Conservation (phyloP, 2,888 invertebrate genomes). For the Erynnis tages region DNA sequence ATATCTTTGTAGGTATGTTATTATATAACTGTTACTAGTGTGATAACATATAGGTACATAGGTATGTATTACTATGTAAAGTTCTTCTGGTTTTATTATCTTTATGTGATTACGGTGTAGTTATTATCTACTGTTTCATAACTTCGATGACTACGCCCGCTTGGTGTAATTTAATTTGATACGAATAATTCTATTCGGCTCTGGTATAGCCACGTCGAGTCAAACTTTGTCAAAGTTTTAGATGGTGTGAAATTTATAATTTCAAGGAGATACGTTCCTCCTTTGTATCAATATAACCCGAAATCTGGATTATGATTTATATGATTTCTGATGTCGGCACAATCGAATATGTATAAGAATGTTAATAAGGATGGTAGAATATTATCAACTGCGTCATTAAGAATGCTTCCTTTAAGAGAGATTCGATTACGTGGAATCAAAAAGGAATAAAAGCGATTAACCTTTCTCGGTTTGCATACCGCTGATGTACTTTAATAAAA, state of each 20-base stretch:
- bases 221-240: constrained; percentile 21
- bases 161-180: constrained; percentile 24
- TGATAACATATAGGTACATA: no score
- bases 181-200: constrained; percentile 9
- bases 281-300: background rate
- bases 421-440: background rate
- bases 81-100: background rate
- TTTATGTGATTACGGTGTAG: constrained; percentile 5
- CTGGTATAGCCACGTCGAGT: constrained; percentile 8
- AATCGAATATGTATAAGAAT: constrained; percentile 9
- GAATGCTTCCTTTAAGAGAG: background rate
- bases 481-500: background rate
- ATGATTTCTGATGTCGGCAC: background rate
- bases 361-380: constrained; percentile 1
- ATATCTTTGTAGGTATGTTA: no score
- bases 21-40: no score
- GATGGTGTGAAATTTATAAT: constrained; percentile 70
- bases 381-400: background rate
- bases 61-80: no score
- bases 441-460: constrained; percentile 7
- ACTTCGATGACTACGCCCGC: constrained; percentile 11
- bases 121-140: constrained; percentile 9
- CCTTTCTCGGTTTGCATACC: background rate
- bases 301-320: background rate
- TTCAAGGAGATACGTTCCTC: constrained; percentile 21